Conservation (phyloP, 2,113 vertebrate species). For the Daphoenositta chrysoptera region DNA sequence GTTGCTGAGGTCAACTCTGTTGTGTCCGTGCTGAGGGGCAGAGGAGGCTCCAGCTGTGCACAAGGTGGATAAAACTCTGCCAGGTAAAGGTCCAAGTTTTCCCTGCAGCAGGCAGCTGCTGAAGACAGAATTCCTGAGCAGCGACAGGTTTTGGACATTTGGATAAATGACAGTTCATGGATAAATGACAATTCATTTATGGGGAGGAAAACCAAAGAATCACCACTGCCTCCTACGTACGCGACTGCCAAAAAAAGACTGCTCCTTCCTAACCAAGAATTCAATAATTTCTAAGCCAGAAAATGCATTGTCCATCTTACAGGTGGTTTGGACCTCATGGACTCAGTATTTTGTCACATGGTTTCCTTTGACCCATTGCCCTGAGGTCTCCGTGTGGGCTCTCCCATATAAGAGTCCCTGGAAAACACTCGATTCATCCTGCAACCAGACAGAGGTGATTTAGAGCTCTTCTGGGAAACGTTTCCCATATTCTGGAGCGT, state of each 20-base stretch:
- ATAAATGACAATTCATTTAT: neutral
- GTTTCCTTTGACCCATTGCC: neutral
- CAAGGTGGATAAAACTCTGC: neutral
- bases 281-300: neutral
- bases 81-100: neutral
- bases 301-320: neutral
- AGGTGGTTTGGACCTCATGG: neutral
- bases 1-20: neutral
- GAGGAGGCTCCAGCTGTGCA: neutral
- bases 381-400: neutral
- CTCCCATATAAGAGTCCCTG: neutral
- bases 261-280: neutral
- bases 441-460: neutral
- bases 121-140: neutral
- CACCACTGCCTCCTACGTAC: neutral
- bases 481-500: neutral
- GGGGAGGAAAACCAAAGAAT: neutral
- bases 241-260: neutral
- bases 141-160: neutral
- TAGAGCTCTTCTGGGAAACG: neutral
- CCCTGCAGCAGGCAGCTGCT: neutral
- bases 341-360: neutral
- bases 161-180: neutral
- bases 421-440: neutral
- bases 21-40: neutral